These are phyloP conservation scores for silkworm (Bombyx mori) DNA, from an alignment of 1,140 invertebrate genomes.

Conservation along the genomic window DNA sequence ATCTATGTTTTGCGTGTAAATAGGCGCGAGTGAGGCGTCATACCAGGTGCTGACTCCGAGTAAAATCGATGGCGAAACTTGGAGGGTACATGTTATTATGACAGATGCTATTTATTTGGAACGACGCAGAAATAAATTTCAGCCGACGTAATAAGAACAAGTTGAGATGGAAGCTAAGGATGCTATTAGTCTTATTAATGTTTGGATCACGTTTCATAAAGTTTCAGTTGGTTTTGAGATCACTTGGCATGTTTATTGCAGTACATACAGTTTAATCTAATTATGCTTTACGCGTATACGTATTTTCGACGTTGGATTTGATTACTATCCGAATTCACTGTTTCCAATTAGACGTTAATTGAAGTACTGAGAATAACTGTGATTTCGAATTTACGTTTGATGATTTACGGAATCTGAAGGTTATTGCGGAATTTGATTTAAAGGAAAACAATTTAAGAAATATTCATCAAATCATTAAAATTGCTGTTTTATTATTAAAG, in stretches of 20 bases:
- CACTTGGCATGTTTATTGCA: too few relatives aligned
- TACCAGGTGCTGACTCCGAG: constrained; percentile 58
- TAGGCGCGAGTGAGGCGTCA: constrained; percentile 59
- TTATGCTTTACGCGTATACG: neutral
- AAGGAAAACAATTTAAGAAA: too few relatives aligned
- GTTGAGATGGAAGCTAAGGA: constrained; percentile 10
- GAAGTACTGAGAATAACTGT: too few relatives aligned
- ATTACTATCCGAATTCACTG: too few relatives aligned
- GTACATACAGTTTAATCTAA: neutral
- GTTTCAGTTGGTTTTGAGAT: constrained; percentile 1
- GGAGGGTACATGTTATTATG: constrained; percentile 53
- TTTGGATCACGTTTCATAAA: constrained; percentile 18
- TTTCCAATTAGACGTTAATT: too few relatives aligned
- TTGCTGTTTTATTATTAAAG: too few relatives aligned
- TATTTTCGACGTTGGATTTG: too few relatives aligned
- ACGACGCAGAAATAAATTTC: constrained; percentile 35
- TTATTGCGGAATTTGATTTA: too few relatives aligned
- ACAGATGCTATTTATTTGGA: constrained; percentile 59
- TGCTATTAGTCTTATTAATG: constrained; percentile 24
- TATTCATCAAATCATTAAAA: too few relatives aligned
- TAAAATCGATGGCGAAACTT: constrained; percentile 58
- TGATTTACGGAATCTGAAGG: too few relatives aligned
- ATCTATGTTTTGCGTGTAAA: constrained; percentile 65
- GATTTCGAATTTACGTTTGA: too few relatives aligned
- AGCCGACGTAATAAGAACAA: constrained; percentile 31